Evolutionary conservation across 2,888 invertebrate genomes (phyloP), one percentile per base, ranked within the genome.

Genomic region (Cotesia congregata): DNA sequence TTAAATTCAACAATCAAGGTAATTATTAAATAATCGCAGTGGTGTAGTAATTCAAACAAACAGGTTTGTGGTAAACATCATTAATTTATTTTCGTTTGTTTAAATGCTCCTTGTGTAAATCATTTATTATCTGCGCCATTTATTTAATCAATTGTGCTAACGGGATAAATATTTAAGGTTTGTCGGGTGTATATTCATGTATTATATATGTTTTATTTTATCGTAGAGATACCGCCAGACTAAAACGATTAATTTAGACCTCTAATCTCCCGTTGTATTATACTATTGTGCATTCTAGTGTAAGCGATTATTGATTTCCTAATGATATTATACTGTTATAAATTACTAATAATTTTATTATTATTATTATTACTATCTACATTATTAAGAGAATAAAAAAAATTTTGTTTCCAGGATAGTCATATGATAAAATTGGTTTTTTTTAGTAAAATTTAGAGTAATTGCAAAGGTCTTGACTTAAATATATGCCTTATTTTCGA

Each of bases 41-140:
- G 50, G 9, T 50, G 12, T 50, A 12, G 50, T 50, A 50, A 50
- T 50, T 50, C 4, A 50, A 50, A 50, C 50, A 7, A 12, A 50
- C 50, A 12, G 12, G 12, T 12, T 50, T 50, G 50, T 50, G 50
- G 50, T 50, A 50, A 50, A 50, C 50, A 50, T 50, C 50, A 50
- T 50, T 50, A 12, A 12, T 50, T 50, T 76, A 78, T 77, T 82
- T 77, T 78, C 72, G 79, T 79, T 70, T 79, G 78, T 81, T 81
- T 79, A 50, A 50, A 7, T 50, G 7, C 12, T 2, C 12, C 3
- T 50, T 12, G 9, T 50, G 50, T 50, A 12, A 12, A 50, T 50
- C 12, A 50, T 50, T 12, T 12, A 50, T 50, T 50, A 50, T 30
- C 30, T 30, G 12, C 12, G 50, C 12, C 12, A 12, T 50, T 50